phyloP scores from a whole-genome alignment of 2,888 invertebrate genomes.

The Agrochola macilenta region DNA sequence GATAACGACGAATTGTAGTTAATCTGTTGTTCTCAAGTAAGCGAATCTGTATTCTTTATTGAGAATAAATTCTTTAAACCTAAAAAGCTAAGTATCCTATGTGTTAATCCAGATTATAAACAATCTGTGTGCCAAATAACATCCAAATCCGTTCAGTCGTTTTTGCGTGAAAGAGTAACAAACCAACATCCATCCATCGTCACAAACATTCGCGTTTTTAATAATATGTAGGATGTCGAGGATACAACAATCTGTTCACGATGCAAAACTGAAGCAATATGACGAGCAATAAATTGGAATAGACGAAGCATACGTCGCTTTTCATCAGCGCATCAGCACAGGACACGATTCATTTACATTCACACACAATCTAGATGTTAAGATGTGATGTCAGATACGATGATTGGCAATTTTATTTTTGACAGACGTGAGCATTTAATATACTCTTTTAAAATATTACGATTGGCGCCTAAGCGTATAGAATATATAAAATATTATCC shows the following conservation, averaged over 20 bases:
- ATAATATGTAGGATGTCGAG: not conserved
- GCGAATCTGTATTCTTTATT: no score
- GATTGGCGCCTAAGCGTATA: not conserved
- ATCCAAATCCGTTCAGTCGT: no score
- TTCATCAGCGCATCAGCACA: conserved; percentile 7
- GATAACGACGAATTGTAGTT: no score
- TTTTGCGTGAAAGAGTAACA: no score
- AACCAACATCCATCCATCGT: no score
- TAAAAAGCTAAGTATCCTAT: no score
- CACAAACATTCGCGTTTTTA: no score
- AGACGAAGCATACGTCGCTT: conserved; percentile 3
- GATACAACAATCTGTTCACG: not conserved
- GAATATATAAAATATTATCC: no score
- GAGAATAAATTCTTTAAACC: no score
- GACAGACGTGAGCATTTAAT: not conserved
- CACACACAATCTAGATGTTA: conserved; percentile 17
- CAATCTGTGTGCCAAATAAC: no score
- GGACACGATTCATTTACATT: conserved; percentile 15
- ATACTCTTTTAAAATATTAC: not conserved
- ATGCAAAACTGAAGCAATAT: not conserved
- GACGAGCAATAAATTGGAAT: not conserved
- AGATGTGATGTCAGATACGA: not conserved
- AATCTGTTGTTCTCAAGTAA: no score
- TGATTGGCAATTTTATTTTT: conserved; percentile 9
- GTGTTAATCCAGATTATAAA: no score